Evolutionary conservation across 1,140 invertebrate genomes (phyloP), one percentile per base, ranked within the genome.

Genomic region (Aporrectodea caliginosa): DNA sequence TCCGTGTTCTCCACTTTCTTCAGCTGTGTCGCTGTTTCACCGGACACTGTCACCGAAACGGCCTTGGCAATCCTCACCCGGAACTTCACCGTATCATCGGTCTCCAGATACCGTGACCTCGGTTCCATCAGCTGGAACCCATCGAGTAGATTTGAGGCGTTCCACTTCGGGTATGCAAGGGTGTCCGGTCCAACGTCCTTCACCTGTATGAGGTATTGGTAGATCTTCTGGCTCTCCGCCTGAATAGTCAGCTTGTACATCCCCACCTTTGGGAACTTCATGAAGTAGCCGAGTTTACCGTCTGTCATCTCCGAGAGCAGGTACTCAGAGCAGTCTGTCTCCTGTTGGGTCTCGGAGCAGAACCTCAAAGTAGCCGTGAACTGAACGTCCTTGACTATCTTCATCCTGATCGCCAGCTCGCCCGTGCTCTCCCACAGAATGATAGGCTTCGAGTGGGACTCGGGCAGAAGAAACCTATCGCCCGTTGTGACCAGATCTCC

Each of bases 171-270:
- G 27, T 75, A 79, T 33, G 79, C n/a, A 31, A 33, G 22, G 33
- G 69, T 35, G 29, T 34, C 30, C n/a, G 33, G 33, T 27, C 33
- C 74, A 0, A 72, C 72, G 22, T 70, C 43, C 22, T 33, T 76
- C 34, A 79, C 79, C 22, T 79, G 77, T 27, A 79, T 79, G 35
- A 79, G 33, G 34, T 79, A 79, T 70, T 69, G 32, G 69, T 31
- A 79, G 29, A 35, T 68, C 16, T 30, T 35, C 43, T 76, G n/a
- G 22, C 31, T 33, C 16, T 30, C 43, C 22, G 33, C n/a, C 30
- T 35, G 30, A 32, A 79, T 35, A 29, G 32, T 69, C 73, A 79
- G 31, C 29, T 73, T 74, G 31, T 79, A 79, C 16, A 79, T 34
- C 12, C 79, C 79, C 35, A 68, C 69, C 33, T 75, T 75, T 1